Evolutionary conservation across 2,888 invertebrate genomes (phyloP).

Genomic region (Thyatira batis): DNA sequence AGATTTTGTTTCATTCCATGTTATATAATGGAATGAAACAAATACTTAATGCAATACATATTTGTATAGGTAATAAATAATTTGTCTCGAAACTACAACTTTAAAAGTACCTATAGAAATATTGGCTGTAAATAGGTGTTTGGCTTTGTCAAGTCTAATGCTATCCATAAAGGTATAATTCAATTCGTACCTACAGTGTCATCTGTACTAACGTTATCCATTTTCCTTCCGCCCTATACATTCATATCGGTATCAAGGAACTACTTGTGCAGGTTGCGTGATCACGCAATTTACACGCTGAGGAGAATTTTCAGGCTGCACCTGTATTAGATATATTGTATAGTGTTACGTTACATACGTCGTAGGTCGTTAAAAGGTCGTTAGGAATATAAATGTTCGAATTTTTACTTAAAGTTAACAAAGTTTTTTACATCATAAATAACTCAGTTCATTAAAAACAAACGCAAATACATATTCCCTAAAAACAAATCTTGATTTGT

Average conservation of each 20-base stretch:
- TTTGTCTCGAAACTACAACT: no score
- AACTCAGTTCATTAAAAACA: no score
- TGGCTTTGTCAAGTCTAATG: no score
- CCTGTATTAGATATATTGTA: not conserved
- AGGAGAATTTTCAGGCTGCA: slow-evolving; percentile 31
- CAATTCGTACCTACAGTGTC: not conserved
- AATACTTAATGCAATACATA: no score
- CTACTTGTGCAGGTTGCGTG: slow-evolving; percentile 33
- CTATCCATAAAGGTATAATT: not conserved
- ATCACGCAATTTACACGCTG: slow-evolving; percentile 38
- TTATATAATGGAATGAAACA: no score
- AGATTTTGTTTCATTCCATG: no score
- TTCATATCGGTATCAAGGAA: slow-evolving; percentile 9
- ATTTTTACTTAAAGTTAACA: not conserved
- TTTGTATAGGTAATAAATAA: no score
- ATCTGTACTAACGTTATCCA: not conserved
- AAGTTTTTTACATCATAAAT: not conserved
- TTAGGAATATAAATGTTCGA: not conserved
- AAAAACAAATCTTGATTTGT: no score
- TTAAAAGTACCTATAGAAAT: no score
- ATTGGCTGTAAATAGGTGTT: no score
- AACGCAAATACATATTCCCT: no score
- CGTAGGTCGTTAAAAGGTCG: not conserved
- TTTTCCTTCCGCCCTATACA: not conserved
- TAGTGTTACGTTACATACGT: not conserved